Base-by-base conservation (phyloP, 2,888 invertebrate species). In the Troides aeacus region DNA sequence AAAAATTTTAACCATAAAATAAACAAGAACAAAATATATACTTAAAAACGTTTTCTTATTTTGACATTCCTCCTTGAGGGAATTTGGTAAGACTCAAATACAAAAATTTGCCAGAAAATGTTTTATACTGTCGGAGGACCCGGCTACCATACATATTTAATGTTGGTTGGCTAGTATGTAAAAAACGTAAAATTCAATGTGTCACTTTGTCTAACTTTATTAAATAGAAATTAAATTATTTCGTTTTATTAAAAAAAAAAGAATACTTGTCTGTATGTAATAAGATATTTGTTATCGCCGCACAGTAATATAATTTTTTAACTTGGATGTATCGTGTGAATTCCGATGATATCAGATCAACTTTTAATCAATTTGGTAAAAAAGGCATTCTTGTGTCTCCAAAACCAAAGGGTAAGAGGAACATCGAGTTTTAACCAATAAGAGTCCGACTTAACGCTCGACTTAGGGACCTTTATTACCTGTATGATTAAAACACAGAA, bases 61-160 rank as follows among this genome's bases (percentile, higher is more conserved):
- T 53, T 18, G 53, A 53, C n/a, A 17, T 53, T 53, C 6, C 6
- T 18, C 66, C 70, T 42, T 57, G 17, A 39, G 64, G 71, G 71
- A 57, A 62, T 57, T 23, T 21, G 24, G 18, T 62, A 62, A 64
- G 23, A 58, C 30, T 62, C 30, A 36, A 69, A n/a, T 53, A 36
- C 59, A 21, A 59, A 63, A 67, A 10, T 60, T 50, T 30, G 30
- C 58, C 58, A 36, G 21, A 50, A 53, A 59, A 64, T 50, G 21
- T 64, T 67, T 62, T 62, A 60, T 39, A 42, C 21, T 42, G 18
- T 57, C 15, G 36, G 58, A 53, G 17, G 30, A 30, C 30, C 5
- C 30, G 30, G 30, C 30, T 30, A 36, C 15, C 23, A 39, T 39
- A 58, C 58, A 64, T 64, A 57, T 64, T 64, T 64, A 57, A 58